Base-by-base conservation (phyloP, 2,888 invertebrate genomes). In the Drosophila multiciliata region DNA sequence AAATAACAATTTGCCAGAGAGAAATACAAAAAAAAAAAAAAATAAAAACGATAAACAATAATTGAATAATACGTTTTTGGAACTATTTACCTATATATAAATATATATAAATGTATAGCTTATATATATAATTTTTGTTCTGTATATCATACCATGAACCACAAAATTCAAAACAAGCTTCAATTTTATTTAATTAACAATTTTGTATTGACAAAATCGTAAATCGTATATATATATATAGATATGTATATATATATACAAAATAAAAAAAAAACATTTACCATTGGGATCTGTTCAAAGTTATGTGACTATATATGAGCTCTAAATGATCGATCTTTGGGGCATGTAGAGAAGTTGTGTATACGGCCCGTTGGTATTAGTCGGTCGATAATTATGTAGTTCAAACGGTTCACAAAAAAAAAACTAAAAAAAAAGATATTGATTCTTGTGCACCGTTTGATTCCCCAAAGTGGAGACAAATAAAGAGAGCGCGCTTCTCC, bases 271-370 rank as follows among this genome's bases (percentile, higher is more conserved):
- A 53, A 69, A 79, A 60, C 69, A 84, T 84, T 76, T 78, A 71
- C 71, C 83, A 85, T 89, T 89, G 89, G 90, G 87, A 87, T 87
- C 87, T 87, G 87, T 87, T 87, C 87, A 89, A 89, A 89, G 88
- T 74, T 81, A 73, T 81, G 77, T 89, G 76, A 78, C 66, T 71
- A 66, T 79, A 75, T 61, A 75, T 60, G 23, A 70, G 64, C 68
- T 74, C 52, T 73, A 70, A 65, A 73, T 69, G 58, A 83, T 61
- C 70, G 70, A 82, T 76, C 64, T 66, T 68, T 75, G 85, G 89
- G 85, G 79, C 84, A 63, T 81, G 82, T 85, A 74, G 81, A 73
- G 60, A 63, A 78, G 83, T 83, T 88, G 83, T 86, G 73, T 75
- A 74, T 83, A 69, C 68, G 72, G 66, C 69, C 73, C 78, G 71